Percentiles rank a stretch among this genome's conserved stretches.
Evolutionary conservation across 2,797 vertebrate genomes (phyloP).

Genomic region (Pseudotriccus pelzelni): DNA sequence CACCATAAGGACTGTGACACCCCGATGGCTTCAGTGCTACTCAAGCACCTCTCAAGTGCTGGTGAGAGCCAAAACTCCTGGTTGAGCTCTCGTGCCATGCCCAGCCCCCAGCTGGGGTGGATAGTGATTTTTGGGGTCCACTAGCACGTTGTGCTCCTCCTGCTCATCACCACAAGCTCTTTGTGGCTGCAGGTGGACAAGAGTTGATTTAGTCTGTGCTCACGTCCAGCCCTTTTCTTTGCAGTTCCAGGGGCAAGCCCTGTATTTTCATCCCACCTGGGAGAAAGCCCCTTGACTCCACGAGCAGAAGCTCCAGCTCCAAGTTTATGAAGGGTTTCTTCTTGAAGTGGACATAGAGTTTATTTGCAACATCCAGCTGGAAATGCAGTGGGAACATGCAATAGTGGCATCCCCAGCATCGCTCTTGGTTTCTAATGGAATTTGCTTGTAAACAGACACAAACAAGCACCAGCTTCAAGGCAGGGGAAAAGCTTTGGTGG

Average conservation of each 20-base stretch:
- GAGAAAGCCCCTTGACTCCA: not conserved
- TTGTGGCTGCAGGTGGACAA: not conserved
- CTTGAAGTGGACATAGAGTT: not conserved
- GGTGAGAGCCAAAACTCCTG: not conserved
- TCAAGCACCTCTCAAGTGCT: not conserved
- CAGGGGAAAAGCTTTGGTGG: not conserved
- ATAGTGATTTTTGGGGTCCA: not conserved
- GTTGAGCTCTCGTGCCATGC: fast-evolving
- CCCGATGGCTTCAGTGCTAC: fast-evolving
- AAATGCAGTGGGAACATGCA: not conserved
- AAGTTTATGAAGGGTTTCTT: not conserved
- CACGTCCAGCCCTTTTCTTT: not conserved
- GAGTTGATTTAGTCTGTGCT: not conserved
- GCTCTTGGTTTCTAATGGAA: not conserved
- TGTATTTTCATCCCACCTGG: not conserved
- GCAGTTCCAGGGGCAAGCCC: not conserved
- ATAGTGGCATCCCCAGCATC: no score
- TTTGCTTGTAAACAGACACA: not conserved
- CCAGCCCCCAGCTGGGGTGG: not conserved
- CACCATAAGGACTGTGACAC: not conserved
- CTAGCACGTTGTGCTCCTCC: not conserved
- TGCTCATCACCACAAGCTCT: not conserved
- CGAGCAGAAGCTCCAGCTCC: fast-evolving
- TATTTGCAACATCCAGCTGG: not conserved
- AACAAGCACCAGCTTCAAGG: not conserved